Conservation (phyloP, 2,113 vertebrate species). For the Ictidomys tridecemlineatus region DNA sequence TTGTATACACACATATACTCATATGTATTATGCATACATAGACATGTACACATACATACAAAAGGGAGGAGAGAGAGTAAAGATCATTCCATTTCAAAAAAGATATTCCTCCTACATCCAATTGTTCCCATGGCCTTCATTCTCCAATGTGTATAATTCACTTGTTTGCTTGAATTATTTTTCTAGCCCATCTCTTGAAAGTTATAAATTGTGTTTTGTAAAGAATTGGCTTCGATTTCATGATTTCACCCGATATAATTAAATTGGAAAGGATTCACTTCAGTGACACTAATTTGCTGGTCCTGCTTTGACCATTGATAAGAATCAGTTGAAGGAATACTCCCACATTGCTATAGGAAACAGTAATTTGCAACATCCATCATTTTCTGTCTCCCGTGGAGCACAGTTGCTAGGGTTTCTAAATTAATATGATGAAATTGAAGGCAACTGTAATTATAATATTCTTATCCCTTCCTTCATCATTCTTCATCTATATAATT, state of each 20-base stretch:
- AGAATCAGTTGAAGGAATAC: constrained; percentile 62
- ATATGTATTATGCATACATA: background rate
- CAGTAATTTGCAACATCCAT: constrained; percentile 76
- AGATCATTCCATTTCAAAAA: background rate
- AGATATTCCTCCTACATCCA: background rate
- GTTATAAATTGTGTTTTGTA: constrained; percentile 60
- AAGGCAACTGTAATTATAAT: constrained; percentile 77
- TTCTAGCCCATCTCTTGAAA: constrained; percentile 24
- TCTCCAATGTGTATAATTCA: background rate
- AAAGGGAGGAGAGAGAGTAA: background rate
- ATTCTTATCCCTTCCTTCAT: constrained; percentile 61
- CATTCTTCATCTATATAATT: constrained; percentile 56
- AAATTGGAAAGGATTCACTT: constrained; percentile 68
- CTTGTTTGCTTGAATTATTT: constrained; percentile 41
- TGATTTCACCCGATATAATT: constrained; percentile 61
- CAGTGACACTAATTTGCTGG: constrained; percentile 70
- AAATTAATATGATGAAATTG: constrained; percentile 79
- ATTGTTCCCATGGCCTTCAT: constrained; percentile 18
- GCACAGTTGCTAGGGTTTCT: constrained; percentile 52
- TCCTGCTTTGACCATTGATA: constrained; percentile 64
- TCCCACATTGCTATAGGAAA: constrained; percentile 52
- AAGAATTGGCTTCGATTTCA: constrained; percentile 69
- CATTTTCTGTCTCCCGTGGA: constrained; percentile 72
- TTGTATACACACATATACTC: no score
- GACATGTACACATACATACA: background rate